phyloP scores from a whole-genome alignment of 2,797 vertebrate genomes.

The Acrossocheilus fasciatus region DNA sequence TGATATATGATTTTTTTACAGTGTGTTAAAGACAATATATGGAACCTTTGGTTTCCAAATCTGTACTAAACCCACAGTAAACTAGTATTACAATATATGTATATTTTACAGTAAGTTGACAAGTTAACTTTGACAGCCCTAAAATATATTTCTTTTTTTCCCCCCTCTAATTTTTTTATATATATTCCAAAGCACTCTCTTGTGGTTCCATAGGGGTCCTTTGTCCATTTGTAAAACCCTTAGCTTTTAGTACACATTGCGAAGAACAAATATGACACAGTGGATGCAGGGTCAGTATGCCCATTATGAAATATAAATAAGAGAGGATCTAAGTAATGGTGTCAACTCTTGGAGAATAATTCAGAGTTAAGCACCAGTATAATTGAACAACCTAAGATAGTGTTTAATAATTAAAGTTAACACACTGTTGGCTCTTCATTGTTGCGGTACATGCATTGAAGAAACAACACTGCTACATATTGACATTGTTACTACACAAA shows the following conservation, averaged over 20 bases:
- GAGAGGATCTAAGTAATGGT: conserved; percentile 21
- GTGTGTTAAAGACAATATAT: too few species aligned
- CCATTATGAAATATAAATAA: conserved; percentile 20
- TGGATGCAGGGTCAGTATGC: background rate
- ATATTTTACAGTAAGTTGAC: background rate
- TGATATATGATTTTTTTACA: too few species aligned
- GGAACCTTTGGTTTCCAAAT: too few species aligned
- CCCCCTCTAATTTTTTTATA: background rate
- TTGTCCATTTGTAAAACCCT: background rate
- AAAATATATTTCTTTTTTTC: background rate
- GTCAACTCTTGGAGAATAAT: background rate
- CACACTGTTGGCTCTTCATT: background rate
- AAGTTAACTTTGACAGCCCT: background rate
- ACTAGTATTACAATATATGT: too few species aligned
- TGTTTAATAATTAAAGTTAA: conserved; percentile 25
- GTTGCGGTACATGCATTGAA: background rate
- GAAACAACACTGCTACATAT: background rate
- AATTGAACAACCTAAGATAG: background rate
- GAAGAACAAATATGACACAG: background rate
- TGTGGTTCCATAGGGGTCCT: background rate
- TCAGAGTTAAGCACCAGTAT: background rate
- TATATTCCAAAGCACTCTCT: background rate
- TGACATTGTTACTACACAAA: background rate
- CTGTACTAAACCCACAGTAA: too few species aligned
- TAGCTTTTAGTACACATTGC: background rate